phyloP scores from a whole-genome alignment of 2,888 invertebrate genomes.

The Sarcophaga caerulescens region DNA sequence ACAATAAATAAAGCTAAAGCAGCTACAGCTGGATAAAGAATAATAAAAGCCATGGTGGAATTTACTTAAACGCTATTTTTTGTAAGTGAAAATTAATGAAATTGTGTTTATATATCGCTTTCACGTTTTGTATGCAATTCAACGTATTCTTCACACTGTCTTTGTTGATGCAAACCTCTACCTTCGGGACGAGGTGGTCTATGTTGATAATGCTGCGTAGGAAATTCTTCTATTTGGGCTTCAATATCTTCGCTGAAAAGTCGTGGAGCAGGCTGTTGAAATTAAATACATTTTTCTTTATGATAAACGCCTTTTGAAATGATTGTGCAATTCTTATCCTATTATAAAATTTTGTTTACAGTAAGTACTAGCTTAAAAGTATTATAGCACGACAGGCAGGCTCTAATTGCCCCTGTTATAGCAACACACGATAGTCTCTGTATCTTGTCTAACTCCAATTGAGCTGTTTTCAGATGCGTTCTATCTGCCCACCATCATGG shows the following conservation, averaged over 20 bases:
- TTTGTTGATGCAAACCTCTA: constrained; percentile 76
- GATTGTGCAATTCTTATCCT: no score
- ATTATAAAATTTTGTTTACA: no score
- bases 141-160: constrained; percentile 81
- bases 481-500: no score
- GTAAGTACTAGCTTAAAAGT: no score
- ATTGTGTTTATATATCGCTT: constrained; percentile 87
- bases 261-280: constrained; percentile 71
- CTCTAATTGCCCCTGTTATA: no score
- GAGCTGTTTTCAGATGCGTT: no score
- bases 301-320: no score
- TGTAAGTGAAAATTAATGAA: background rate
- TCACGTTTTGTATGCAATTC: constrained; percentile 88
- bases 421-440: no score
- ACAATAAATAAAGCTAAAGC: constrained; percentile 88
- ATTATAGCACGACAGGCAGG: no score
- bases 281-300: constrained; percentile 20
- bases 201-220: constrained; percentile 71
- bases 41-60: constrained; percentile 85
- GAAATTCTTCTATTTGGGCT: constrained; percentile 73
- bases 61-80: constrained; percentile 65
- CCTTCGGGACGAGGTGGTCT: constrained; percentile 78
- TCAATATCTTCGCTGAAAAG: constrained; percentile 75
- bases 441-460: no score
- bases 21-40: constrained; percentile 90